Base-by-base conservation (phyloP, 2,113 vertebrate genomes). In the Tauraco erythrolophus region DNA sequence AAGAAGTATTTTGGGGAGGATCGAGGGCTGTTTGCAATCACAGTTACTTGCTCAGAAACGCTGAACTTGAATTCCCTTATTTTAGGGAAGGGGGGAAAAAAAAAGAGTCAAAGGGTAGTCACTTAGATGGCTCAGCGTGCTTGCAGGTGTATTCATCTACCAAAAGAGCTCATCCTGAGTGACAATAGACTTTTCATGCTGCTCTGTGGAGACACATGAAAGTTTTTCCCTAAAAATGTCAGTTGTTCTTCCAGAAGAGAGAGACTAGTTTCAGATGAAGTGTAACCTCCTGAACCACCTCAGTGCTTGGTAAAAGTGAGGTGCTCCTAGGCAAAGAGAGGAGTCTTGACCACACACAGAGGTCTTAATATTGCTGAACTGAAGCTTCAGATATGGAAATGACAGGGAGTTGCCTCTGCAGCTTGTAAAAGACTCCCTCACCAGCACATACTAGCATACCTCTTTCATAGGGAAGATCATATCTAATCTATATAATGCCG, bases 401-500 rank as follows among this genome's bases (percentile, higher is more conserved):
- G 22, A 21, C 2, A 53, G 12, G 12, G 23, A 54, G 12, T 39
- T 71, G 19, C 4, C 22, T 9, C 37, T 48, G 4, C 10, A 66
- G 15, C 25, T 66, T 70, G 21, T 45, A 19, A 22, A 22, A 74
- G 11, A 7, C 13, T 82, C 27, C 39, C 6, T 79, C 7, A 28
- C 13, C 0, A 2, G 18, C 24, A 12, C 5, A 1, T 22, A 6
- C 16, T 19, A 9, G 5, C 53, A 17, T 51, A 18, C 41, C 5
- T 5, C 21, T 70, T n/a, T 60, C 19, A 41, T 19, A 18, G 27
- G 28, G 35, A 58, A 56, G 58, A 46, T 45, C 4, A 1, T 19
- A 39, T 54, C 19, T 83, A 21, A 76, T n/a, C 39, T 13, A 8
- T 2, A 2, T 30, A 58, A 31, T 10, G 11, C 37, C 50, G 72